Conservation (phyloP, 2,888 invertebrate species). For the Trissolcus japonicus region DNA sequence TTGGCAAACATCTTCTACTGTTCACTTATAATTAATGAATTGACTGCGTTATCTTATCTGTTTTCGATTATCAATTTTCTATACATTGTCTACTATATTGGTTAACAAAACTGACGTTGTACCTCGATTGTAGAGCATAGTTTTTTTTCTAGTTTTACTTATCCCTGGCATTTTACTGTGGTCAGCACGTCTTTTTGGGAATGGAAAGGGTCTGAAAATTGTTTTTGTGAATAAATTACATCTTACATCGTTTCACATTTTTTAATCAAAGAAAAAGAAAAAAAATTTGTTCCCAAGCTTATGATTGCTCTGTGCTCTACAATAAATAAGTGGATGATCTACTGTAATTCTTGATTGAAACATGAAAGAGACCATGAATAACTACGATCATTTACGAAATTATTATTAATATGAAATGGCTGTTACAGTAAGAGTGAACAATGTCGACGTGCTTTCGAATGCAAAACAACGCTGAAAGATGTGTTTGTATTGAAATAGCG, state of each 20-base stretch:
- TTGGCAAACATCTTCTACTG: conserved; percentile 16
- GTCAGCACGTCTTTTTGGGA: too few species aligned
- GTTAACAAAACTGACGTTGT: conserved; percentile 47
- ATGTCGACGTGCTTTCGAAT: conserved; percentile 25
- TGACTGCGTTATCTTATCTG: conserved; percentile 35
- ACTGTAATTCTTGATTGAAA: conserved; percentile 40
- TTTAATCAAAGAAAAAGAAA: too few species aligned
- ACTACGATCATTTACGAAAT: conserved; percentile 41
- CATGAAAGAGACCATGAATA: conserved; percentile 29
- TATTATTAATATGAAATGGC: conserved; percentile 49
- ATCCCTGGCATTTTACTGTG: too few species aligned
- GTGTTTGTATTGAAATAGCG: conserved; percentile 8
- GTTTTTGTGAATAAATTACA: too few species aligned
- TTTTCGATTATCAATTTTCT: conserved; percentile 24
- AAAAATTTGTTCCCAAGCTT: too few species aligned
- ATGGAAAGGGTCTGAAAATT: too few species aligned
- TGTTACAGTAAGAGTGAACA: conserved; percentile 38
- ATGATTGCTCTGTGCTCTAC: conserved; percentile 28
- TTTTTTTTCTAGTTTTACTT: background rate
- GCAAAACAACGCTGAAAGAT: conserved; percentile 2
- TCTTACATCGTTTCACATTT: too few species aligned
- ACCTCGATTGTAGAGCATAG: conserved; percentile 29
- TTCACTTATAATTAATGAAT: conserved; percentile 24
- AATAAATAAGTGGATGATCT: conserved; percentile 33
- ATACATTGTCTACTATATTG: conserved; percentile 35